Conservation (phyloP, 2,888 invertebrate genomes). For the Subacronicta megacephala region DNA sequence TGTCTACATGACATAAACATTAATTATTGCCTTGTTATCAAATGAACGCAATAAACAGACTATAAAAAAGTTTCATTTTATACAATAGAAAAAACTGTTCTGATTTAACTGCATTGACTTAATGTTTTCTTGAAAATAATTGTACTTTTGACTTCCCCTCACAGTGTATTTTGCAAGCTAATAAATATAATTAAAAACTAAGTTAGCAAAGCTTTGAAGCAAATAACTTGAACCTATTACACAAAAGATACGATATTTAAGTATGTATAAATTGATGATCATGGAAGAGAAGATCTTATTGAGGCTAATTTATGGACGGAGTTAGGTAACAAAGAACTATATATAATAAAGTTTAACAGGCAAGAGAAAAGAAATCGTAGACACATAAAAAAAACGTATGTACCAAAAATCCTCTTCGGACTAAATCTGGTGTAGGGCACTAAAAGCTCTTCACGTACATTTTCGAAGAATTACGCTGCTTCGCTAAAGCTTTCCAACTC, state of each 20-base stretch:
- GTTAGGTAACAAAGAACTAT: constrained; percentile 18
- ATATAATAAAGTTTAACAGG: constrained; percentile 32
- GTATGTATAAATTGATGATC: constrained; percentile 15
- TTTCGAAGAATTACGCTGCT: constrained; percentile 40
- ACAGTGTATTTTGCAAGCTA: constrained; percentile 24
- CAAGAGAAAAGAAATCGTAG: constrained; percentile 33
- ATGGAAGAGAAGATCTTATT: constrained; percentile 15
- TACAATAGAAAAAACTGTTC: no score
- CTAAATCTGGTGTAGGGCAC: constrained; percentile 39
- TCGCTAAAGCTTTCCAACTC: constrained; percentile 29
- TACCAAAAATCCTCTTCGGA: constrained; percentile 29
- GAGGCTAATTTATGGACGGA: constrained; percentile 47
- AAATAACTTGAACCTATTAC: no score
- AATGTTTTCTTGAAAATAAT: no score
- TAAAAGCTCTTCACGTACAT: constrained; percentile 44
- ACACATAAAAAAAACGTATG: constrained; percentile 33
- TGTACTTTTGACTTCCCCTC: constrained; percentile 16
- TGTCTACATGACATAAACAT: no score
- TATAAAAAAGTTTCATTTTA: no score
- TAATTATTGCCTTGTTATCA: no score
- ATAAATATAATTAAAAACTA: constrained; percentile 28
- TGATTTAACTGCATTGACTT: no score
- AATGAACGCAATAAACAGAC: no score
- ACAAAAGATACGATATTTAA: no score
- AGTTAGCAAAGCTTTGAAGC: constrained; percentile 3